Conservation (phyloP, 2,113 vertebrate species). For the Sigmodon hispidus region DNA sequence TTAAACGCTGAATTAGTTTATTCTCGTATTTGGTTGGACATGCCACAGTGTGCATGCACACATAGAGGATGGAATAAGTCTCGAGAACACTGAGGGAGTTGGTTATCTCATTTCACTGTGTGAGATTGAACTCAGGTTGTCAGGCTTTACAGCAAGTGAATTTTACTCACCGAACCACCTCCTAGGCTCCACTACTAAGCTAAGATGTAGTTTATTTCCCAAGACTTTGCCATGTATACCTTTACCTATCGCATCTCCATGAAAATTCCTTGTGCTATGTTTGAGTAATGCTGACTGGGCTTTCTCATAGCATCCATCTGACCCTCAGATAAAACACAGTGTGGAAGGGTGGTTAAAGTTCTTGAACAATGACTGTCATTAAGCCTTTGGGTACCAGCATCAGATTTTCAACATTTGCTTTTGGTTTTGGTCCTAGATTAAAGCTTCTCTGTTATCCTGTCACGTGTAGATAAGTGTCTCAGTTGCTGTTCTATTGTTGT, state of each 20-base stretch:
- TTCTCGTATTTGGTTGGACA: background rate
- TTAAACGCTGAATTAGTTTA: background rate
- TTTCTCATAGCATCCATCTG: background rate
- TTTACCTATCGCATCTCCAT: accelerated
- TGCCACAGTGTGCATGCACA: background rate
- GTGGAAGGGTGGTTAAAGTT: background rate
- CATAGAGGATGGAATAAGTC: background rate
- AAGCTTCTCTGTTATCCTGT: background rate
- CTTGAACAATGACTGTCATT: too few relatives aligned
- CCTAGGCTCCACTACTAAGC: background rate
- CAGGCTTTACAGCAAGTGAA: background rate
- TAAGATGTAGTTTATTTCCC: accelerated
- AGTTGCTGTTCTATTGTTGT: background rate
- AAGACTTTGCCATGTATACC: accelerated
- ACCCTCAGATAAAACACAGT: background rate
- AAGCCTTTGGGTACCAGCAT: background rate
- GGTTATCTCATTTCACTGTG: background rate
- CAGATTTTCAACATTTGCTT: background rate
- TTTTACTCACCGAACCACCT: background rate
- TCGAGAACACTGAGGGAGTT: background rate
- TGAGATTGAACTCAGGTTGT: background rate
- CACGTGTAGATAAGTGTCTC: background rate
- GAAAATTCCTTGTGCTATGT: too few relatives aligned
- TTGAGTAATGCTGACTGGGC: background rate
- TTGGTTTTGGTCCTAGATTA: background rate